Evolutionary conservation across 2,113 vertebrate species (phyloP), one percentile per base, ranked within the genome.

Genomic region (Notothenia rossii): DNA sequence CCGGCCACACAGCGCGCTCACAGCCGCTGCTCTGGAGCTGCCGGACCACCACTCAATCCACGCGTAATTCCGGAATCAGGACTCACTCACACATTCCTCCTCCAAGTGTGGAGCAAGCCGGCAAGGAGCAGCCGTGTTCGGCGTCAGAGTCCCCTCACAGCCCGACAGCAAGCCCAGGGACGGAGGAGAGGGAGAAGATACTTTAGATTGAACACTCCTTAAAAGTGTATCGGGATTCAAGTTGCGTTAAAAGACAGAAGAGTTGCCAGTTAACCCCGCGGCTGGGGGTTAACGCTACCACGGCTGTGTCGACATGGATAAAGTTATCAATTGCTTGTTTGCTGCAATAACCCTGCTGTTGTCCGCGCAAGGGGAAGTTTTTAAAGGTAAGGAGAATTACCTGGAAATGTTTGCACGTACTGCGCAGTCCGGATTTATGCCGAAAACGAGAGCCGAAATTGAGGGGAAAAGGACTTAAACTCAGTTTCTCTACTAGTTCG

Each of bases 321-420:
- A 95, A 95, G 92, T 96, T 95, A 72, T 93, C 79, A 89, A 88
- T 87, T 91, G 85, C 72, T 77, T 94, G 75, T 89, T 95, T 72
- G 91, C 93, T 62, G 94, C 89, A 17, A 54, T 94, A 58, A 91
- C 92, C 82, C 88, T 95, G 62, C 86, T 95, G 90, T n/a, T 94
- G 84, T 92, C 92, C 69, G 89, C 84, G 36, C 75, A 86, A 48
- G 95, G 93, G 85, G 93, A 96, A 94, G 92, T 94, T 91, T 95
- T 92, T 66, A 95, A 93, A 95, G 95, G 95, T 96, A 94, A 94
- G 94, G 45, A 86, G 70, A 51, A 53, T 72, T 46, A 58, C 18
- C 62, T 70, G 67, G n/a, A 67, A 0, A 43, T 71, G 75, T 79
- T 51, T 67, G 61, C 22, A 56, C 46, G 45, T 29, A n/a, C 46